These are phyloP conservation scores for Actinia tenebrosa DNA, from an alignment of 64 coral and sea anemone species.

Conservation along the genomic window DNA sequence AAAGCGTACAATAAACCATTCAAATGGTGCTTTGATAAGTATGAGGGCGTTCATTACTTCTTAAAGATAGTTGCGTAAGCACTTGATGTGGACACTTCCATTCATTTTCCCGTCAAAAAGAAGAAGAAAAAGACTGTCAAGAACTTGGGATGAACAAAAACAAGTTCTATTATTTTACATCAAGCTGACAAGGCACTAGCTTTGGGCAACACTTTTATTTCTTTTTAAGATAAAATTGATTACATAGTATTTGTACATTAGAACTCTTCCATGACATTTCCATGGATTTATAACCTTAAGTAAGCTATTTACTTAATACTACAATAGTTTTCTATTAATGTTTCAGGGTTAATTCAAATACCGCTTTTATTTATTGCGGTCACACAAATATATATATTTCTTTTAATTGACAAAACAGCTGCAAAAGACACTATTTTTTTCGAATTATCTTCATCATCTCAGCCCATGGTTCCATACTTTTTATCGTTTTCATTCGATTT, in stretches of 20 bases:
- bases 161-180: too few relatives aligned
- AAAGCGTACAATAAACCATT: too few relatives aligned
- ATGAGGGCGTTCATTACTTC: not conserved
- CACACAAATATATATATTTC: too few relatives aligned
- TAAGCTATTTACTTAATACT: too few relatives aligned
- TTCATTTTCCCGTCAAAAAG: not conserved
- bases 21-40: not conserved
- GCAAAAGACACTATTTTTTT: too few relatives aligned
- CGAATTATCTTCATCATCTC: too few relatives aligned
- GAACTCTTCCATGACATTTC: not conserved
- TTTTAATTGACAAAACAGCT: too few relatives aligned
- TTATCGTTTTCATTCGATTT: too few relatives aligned
- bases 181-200: too few relatives aligned
- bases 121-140: not conserved
- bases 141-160: not conserved
- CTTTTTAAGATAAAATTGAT: not conserved
- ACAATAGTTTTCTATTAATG: not conserved
- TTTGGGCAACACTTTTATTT: not conserved
- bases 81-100: not conserved
- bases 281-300: not conserved
- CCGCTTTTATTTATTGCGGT: too few relatives aligned
- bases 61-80: not conserved
- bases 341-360: too few relatives aligned
- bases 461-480: too few relatives aligned
- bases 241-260: not conserved